Base-by-base conservation (phyloP, 2,888 invertebrate species). In the Peribatodes rhomboidaria region DNA sequence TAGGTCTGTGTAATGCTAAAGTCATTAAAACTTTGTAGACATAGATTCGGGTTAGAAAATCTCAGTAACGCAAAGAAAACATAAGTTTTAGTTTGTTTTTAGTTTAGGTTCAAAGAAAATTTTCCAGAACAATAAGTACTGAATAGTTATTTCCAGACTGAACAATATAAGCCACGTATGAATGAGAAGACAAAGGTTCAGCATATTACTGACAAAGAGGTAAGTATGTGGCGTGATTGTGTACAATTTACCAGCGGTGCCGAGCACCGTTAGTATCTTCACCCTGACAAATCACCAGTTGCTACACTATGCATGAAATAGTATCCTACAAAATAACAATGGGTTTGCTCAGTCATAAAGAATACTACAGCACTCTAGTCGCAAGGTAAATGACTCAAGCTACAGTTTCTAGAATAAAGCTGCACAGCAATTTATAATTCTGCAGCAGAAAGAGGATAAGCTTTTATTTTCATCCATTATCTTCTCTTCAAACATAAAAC, bases 161-260 rank as follows among this genome's bases (percentile, higher is more conserved):
- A 74, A 78, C 77, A 79, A 78, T 78, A 62, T 44, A 42, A 33
- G 20, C 75, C 69, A 76, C 68, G 72, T 77, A 82, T 67, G 72
- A 76, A 67, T 35, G 65, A 79, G 82, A 86, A 80, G 82, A 86
- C 85, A 84, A 88, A 87, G 80, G 83, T 80, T 78, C 83, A 83
- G 86, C 85, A 78, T 82, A 80, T 79, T 78, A 52, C 64, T 55
- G 44, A 55, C 78, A 74, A 79, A 83, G 78, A 80, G 79, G 82
- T 79, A 82, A 79, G 82, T 79, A 82, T 83, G 79, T 90, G 87
- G 91, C 92, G 91, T 92, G 92, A 85, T 89, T 85, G 79, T 79
- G 79, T 79, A 79, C 89, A 89, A 90, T 91, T 91, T 87, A 82
- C 80, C 79, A 78, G 76, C 80, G 82, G 84, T 83, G 85, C 82